phyloP scores from a whole-genome alignment of 2,888 invertebrate genomes.

The Synanthedon tipuliformis region DNA sequence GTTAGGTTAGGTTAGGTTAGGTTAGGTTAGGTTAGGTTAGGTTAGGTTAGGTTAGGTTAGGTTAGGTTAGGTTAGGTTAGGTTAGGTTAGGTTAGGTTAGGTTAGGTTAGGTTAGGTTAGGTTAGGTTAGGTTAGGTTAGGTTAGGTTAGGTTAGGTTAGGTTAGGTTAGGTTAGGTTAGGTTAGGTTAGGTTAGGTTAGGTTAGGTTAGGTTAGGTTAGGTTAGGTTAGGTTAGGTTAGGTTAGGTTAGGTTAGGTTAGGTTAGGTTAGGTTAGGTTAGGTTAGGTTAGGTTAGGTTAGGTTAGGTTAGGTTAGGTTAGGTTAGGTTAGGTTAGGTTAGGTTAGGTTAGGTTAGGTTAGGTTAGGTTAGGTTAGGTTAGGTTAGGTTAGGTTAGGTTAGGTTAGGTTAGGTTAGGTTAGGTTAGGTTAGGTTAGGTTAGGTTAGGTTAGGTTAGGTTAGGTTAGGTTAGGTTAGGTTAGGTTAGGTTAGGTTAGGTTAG shows the following conservation, averaged over 20 bases:
- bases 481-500: not conserved
- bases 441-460: not conserved
- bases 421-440: not conserved
- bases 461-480: not conserved
- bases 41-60: conserved; percentile 5
- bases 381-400: not conserved
- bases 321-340: not conserved
- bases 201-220: conserved; percentile 5
- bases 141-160: conserved; percentile 5
- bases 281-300: not conserved
- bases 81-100: conserved; percentile 5
- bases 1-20: conserved; percentile 5
- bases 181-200: conserved; percentile 5
- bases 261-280: not conserved
- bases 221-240: not conserved
- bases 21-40: conserved; percentile 5
- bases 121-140: conserved; percentile 5
- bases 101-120: conserved; percentile 5
- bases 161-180: conserved; percentile 5
- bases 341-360: not conserved
- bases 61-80: conserved; percentile 5
- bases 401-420: not conserved
- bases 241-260: not conserved
- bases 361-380: not conserved
- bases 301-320: not conserved